phyloP scores from a whole-genome alignment of 1,140 invertebrate species.

The Formica exsecta region DNA sequence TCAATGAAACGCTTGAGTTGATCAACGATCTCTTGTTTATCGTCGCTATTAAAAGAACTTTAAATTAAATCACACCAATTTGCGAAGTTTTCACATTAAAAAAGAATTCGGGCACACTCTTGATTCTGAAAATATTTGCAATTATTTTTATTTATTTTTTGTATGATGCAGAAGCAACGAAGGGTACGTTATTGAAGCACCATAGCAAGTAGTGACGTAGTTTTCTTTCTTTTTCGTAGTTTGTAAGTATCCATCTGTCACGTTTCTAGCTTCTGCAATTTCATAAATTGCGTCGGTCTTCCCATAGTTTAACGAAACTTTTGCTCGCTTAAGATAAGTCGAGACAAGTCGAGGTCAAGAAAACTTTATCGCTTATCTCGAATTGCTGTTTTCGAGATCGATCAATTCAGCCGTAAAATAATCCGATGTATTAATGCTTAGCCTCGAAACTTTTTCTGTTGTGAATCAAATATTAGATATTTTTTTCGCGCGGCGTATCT shows the following conservation, averaged over 20 bases:
- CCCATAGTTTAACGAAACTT: conserved; percentile 36
- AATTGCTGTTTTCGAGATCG: neutral
- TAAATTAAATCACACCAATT: conserved; percentile 20
- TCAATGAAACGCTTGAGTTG: neutral
- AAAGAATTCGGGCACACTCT: neutral
- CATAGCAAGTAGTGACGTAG: no score
- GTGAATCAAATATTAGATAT: neutral
- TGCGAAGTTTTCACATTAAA: neutral
- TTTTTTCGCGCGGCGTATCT: neutral
- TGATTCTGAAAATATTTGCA: neutral
- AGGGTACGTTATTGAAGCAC: neutral
- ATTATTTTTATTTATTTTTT: neutral
- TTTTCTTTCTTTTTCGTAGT: neutral
- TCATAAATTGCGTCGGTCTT: conserved; percentile 46
- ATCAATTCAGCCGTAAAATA: neutral
- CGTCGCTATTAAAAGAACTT: neutral
- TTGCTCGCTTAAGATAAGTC: neutral
- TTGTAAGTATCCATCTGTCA: neutral
- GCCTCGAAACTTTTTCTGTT: neutral
- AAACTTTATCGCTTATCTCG: neutral
- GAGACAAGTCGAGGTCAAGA: conserved; percentile 15
- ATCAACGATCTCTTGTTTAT: neutral
- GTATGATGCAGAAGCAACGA: neutral
- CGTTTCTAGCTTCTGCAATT: conserved; percentile 38
- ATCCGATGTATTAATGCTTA: neutral